These are phyloP conservation scores for Deilephila elpenor DNA, from an alignment of 2,888 invertebrate genomes.

Conservation along the genomic window DNA sequence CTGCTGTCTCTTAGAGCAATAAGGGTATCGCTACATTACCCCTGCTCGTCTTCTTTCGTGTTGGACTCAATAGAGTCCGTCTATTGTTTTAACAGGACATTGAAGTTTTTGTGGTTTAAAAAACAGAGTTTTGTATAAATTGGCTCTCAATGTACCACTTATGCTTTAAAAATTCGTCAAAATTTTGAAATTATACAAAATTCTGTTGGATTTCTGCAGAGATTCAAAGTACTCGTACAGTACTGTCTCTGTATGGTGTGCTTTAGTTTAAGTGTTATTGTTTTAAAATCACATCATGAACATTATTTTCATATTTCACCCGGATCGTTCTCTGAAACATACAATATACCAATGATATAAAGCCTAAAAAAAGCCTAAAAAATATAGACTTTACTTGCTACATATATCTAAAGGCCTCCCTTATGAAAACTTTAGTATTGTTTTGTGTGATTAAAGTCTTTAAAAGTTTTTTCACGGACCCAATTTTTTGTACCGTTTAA, in stretches of 20 bases:
- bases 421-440: neutral
- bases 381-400: neutral
- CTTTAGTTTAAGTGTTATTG: slow-evolving; percentile 39
- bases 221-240: slow-evolving; percentile 73
- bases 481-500: neutral
- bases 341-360: neutral
- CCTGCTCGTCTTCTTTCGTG: slow-evolving; percentile 54
- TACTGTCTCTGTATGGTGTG: slow-evolving; percentile 65
- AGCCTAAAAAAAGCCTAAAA: neutral
- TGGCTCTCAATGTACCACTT: neutral
- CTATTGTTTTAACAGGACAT: slow-evolving; percentile 44
- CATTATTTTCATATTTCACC: neutral
- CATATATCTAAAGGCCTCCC: neutral
- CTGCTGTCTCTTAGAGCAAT: slow-evolving; percentile 49
- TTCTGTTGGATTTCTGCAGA: slow-evolving; percentile 53
- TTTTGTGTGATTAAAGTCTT: neutral
- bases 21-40: slow-evolving; percentile 75
- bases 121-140: slow-evolving; percentile 27
- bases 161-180: neutral
- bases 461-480: neutral
- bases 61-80: slow-evolving; percentile 54
- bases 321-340: neutral
- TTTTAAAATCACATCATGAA: slow-evolving; percentile 20
- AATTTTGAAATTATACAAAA: slow-evolving; percentile 43
- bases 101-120: slow-evolving; percentile 45